A percentile compares a stretch with the other conserved stretches of the same genome.
phyloP scores from a whole-genome alignment of 2,113 vertebrate species.

The Centropristis striata region DNA sequence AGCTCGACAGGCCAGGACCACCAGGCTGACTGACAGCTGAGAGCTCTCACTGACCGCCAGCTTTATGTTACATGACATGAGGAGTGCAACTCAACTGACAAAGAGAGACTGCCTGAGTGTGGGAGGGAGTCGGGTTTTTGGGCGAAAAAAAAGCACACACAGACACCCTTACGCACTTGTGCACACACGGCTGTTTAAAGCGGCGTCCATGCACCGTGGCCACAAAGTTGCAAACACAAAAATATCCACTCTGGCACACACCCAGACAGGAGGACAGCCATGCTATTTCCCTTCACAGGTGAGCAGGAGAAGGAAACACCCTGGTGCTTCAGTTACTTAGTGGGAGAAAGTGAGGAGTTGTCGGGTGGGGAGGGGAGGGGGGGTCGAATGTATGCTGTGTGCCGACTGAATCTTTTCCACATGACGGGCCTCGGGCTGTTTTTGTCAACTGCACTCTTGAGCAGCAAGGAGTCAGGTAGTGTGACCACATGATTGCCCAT shows the following conservation, averaged over 20 bases:
- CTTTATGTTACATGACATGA: constrained; percentile 90
- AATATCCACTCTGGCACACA: constrained; percentile 34
- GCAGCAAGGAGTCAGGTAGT: constrained; percentile 86
- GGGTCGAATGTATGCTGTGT: constrained; percentile 69
- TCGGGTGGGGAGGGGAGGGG: constrained; percentile 10
- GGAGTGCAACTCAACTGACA: constrained; percentile 83
- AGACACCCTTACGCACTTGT: constrained; percentile 1
- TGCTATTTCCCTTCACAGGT: constrained; percentile 78
- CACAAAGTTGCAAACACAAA: constrained; percentile 60
- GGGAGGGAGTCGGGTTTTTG: neutral
- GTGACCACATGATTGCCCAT: constrained; percentile 87
- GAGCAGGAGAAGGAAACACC: constrained; percentile 79
- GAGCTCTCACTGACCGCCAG: constrained; percentile 82
- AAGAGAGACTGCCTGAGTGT: constrained; percentile 60
- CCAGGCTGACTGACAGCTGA: constrained; percentile 88
- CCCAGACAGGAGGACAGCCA: constrained; percentile 43
- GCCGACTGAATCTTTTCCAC: constrained; percentile 87
- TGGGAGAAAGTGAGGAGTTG: constrained; percentile 72
- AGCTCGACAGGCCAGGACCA: constrained; percentile 83
- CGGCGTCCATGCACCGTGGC: constrained; percentile 46
- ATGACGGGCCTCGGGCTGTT: constrained; percentile 87
- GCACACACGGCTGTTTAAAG: constrained; percentile 54
- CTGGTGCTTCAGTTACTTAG: constrained; percentile 70
- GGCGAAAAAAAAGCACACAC: neutral
- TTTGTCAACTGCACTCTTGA: constrained; percentile 87